A percentile compares a stretch with the other conserved stretches of the same genome.
phyloP scores from a whole-genome alignment of 2,113 vertebrate genomes.

The Grammomys dolichurus region DNA sequence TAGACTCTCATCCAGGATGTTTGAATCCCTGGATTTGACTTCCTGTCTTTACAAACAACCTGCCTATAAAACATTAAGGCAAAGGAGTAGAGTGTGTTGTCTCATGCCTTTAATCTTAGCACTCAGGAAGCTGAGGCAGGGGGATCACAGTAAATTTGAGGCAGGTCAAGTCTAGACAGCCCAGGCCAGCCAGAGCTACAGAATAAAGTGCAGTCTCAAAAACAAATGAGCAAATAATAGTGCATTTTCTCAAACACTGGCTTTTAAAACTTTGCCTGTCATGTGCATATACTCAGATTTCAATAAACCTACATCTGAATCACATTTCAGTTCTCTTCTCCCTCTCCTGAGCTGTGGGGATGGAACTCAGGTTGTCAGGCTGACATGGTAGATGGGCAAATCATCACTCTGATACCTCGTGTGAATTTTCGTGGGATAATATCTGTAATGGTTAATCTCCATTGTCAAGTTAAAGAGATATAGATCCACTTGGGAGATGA shows the following conservation, averaged over 20 bases:
- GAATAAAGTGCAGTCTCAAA: neutral
- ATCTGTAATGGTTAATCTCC: neutral
- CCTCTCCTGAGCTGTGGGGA: neutral
- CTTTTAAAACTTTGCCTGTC: neutral
- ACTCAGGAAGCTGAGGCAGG: neutral
- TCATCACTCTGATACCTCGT: neutral
- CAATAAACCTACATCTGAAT: neutral
- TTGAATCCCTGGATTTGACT: neutral
- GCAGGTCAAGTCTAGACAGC: neutral
- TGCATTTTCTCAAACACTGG: neutral
- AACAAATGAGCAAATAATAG: neutral
- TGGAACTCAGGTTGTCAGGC: neutral
- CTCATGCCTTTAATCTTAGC: neutral
- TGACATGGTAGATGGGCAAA: neutral
- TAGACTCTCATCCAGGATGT: neutral
- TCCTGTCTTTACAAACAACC: neutral
- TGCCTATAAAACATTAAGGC: neutral
- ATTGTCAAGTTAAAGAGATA: neutral
- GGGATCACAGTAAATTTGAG: neutral
- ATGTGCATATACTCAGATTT: neutral
- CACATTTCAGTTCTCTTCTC: neutral
- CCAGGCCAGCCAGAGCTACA: neutral
- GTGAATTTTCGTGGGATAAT: neutral
- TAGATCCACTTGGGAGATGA: neutral
- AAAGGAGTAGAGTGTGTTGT: neutral